phyloP scores from a whole-genome alignment of 2,797 vertebrate species.

The Sarcoramphus papa region DNA sequence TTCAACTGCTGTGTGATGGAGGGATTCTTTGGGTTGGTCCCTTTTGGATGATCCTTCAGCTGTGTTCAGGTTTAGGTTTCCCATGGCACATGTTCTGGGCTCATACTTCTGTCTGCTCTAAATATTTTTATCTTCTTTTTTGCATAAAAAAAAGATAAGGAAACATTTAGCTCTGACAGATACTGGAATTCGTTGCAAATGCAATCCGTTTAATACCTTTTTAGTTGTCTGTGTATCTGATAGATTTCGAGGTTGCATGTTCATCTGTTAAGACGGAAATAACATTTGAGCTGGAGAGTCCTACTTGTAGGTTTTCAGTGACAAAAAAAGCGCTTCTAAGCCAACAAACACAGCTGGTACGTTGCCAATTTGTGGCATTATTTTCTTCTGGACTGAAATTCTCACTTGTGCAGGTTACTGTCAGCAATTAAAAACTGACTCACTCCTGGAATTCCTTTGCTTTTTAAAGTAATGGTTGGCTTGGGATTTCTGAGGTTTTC shows the following conservation, averaged over 20 bases:
- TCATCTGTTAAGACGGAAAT: neutral
- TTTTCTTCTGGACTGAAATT: neutral
- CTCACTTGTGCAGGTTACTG: neutral
- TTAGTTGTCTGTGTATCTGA: neutral
- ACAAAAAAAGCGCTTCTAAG: neutral
- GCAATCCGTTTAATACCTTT: neutral
- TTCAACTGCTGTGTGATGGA: neutral
- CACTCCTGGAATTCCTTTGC: neutral
- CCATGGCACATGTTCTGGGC: neutral
- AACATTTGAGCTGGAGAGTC: neutral
- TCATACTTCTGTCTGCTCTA: neutral
- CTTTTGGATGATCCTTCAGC: neutral
- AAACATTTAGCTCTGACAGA: neutral
- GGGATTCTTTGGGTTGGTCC: neutral
- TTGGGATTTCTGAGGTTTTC: neutral
- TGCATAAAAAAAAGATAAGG: neutral
- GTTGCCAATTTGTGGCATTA: neutral
- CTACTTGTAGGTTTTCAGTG: neutral
- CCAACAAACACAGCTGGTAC: neutral
- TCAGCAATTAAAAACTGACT: neutral
- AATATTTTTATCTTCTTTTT: neutral
- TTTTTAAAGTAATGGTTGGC: neutral
- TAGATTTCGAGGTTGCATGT: neutral
- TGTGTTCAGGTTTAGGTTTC: neutral
- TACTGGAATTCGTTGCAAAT: neutral